Evolutionary conservation across 2,797 vertebrate species (phyloP).

Genomic region (Fringilla coelebs): DNA sequence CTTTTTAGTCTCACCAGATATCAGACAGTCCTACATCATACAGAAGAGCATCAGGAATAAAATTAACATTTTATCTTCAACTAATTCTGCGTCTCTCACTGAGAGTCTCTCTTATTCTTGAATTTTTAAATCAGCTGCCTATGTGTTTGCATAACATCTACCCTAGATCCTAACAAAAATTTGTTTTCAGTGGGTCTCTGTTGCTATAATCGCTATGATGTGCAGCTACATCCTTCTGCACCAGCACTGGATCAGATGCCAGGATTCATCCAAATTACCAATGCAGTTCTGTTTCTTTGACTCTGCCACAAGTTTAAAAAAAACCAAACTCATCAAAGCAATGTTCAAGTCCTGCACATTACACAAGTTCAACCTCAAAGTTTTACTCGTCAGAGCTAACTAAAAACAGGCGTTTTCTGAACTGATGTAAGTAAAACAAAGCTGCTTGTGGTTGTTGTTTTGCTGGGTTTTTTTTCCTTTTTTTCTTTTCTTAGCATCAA

Average conservation of each 20-base stretch:
- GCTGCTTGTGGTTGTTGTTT: neutral
- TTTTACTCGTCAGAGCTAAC: neutral
- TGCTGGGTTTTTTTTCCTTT: fast-evolving
- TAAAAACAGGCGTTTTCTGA: neutral
- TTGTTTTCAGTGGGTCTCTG: neutral
- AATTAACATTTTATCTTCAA: neutral
- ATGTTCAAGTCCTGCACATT: neutral
- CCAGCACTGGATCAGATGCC: neutral
- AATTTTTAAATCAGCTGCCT: neutral
- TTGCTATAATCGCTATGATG: neutral
- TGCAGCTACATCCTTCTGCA: neutral
- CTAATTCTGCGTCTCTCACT: neutral
- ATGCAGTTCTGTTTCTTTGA: neutral
- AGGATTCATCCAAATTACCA: neutral
- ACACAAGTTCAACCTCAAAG: neutral
- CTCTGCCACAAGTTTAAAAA: neutral
- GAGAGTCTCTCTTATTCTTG: neutral
- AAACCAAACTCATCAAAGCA: neutral
- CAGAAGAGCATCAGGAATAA: neutral
- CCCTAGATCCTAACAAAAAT: neutral
- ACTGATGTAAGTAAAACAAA: neutral
- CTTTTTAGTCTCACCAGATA: neutral
- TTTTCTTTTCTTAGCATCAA: neutral
- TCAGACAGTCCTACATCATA: neutral
- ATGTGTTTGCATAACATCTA: neutral